phyloP scores from a whole-genome alignment of 2,113 vertebrate genomes.

The Lutjanus erythropterus region DNA sequence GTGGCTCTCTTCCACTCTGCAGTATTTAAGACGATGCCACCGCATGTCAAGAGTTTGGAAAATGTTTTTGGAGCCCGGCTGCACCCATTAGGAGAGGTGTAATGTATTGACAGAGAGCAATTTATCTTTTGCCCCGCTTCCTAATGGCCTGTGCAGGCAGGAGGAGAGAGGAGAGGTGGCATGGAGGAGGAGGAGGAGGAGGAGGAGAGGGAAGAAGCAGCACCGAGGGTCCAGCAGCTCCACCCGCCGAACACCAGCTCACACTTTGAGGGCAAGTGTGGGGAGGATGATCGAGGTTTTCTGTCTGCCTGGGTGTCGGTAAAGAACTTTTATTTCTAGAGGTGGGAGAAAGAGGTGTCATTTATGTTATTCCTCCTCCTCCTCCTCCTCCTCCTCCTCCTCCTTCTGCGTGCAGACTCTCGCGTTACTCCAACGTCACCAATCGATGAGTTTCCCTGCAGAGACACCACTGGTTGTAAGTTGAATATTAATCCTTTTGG shows the following conservation, averaged over 20 bases:
- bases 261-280: conserved; percentile 26
- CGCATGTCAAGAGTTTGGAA: conserved; percentile 80
- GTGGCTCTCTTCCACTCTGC: conserved; percentile 8
- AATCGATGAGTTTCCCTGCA: conserved; percentile 81
- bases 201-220: conserved; percentile 21
- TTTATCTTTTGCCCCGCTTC: conserved; percentile 86
- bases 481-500: conserved; percentile 83
- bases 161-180: conserved; percentile 65
- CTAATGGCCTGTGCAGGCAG: conserved; percentile 83
- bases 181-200: conserved; percentile 50
- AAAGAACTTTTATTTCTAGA: conserved; percentile 41
- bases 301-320: conserved; percentile 27
- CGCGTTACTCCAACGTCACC: conserved; percentile 80
- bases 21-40: conserved; percentile 60
- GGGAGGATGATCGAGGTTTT: conserved; percentile 44
- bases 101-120: conserved; percentile 87
- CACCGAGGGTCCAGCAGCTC: conserved; percentile 67
- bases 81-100: conserved; percentile 86
- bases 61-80: conserved; percentile 77
- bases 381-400: conserved; percentile 48
- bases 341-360: conserved; percentile 33
- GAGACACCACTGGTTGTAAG: conserved; percentile 83
- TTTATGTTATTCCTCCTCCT: conserved; percentile 30
- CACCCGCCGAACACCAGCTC: conserved; percentile 62
- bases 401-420: conserved; percentile 43